Evolutionary conservation across 2,113 vertebrate genomes (phyloP).

Genomic region (Baryphthengus martii): DNA sequence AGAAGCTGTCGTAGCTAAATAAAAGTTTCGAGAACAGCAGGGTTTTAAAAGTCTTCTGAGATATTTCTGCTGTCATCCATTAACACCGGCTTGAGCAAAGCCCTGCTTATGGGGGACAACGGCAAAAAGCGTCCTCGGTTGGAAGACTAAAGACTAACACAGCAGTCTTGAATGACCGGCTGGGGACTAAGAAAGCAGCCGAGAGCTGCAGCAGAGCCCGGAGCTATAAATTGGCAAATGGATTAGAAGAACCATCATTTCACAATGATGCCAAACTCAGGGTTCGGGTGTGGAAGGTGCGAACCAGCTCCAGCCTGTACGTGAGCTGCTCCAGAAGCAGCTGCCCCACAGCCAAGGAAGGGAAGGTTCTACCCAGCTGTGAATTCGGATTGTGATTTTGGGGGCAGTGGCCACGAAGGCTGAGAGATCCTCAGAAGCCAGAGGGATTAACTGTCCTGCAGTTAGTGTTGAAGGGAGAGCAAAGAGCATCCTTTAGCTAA

Average conservation of each 20-base stretch:
- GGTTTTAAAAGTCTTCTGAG: slow-evolving; percentile 12
- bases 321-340: background rate
- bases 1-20: background rate
- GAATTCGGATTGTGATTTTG: background rate
- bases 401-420: background rate
- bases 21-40: slow-evolving; percentile 22
- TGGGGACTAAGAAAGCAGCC: background rate
- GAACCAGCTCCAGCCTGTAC: rapidly evolving
- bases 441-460: background rate
- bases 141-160: background rate
- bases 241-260: background rate
- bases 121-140: background rate
- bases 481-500: background rate
- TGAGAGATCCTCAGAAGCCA: background rate
- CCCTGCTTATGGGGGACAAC: background rate
- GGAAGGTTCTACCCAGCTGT: background rate
- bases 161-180: background rate
- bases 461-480: background rate
- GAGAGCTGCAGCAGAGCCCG: background rate
- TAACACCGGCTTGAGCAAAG: background rate
- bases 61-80: background rate
- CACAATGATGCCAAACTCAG: background rate
- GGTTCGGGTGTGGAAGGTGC: background rate
- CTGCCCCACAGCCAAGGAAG: background rate
- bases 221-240: background rate